These are phyloP conservation scores for Cantharis nigra DNA, from an alignment of 2,888 invertebrate species.

Conservation along the genomic window DNA sequence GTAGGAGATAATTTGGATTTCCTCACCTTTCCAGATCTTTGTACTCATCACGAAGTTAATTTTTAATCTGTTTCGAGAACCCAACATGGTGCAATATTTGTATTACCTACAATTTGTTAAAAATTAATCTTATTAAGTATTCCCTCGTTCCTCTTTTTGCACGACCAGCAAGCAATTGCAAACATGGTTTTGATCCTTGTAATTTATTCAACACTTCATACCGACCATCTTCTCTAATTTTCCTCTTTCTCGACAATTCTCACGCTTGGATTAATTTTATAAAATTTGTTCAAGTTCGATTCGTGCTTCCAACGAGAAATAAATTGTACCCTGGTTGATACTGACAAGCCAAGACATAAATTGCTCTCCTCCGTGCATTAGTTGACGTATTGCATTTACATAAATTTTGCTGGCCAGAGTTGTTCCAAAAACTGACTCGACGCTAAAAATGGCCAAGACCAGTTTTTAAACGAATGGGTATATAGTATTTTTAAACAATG, in stretches of 20 bases:
- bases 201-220: not conserved
- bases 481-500: slow-evolving; percentile 17
- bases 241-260: not conserved
- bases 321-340: not conserved
- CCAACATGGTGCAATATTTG: not conserved
- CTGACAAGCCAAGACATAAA: not conserved
- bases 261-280: not conserved
- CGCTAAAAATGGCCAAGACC: slow-evolving; percentile 19
- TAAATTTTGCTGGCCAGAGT: not conserved
- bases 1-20: not conserved
- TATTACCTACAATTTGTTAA: not conserved
- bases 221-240: not conserved
- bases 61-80: not conserved
- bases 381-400: slow-evolving; percentile 3
- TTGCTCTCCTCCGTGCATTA: not conserved
- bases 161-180: not conserved
- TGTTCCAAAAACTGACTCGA: not conserved
- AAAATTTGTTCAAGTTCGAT: not conserved
- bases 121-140: not conserved
- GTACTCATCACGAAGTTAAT: not conserved
- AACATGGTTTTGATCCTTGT: not conserved
- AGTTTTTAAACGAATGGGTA: slow-evolving; percentile 13
- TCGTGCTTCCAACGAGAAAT: not conserved
- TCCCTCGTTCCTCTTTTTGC: not conserved
- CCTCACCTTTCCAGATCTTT: not conserved